Evolutionary conservation across 2,113 vertebrate species (phyloP), one percentile per base, ranked within the genome.

Genomic region (Lanius collurio): DNA sequence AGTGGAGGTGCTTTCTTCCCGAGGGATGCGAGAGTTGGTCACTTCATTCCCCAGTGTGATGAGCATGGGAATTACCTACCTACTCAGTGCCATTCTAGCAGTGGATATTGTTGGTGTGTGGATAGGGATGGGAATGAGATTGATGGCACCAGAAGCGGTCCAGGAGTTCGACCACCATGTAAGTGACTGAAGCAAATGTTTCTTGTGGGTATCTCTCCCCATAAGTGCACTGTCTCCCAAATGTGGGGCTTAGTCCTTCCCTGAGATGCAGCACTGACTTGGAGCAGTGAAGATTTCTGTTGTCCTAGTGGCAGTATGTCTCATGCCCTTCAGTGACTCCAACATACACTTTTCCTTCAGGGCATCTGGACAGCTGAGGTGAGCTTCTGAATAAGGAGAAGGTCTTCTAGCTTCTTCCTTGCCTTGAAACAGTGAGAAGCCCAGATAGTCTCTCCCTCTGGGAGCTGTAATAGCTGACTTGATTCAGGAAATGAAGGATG

Each of bases 61-160:
- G 97, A 98, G 22, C 97, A 98, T 1, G 99, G 99, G 2, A 97
- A 97, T 64, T 99, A 99, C 8, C 65, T 92, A 13, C 98, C 99
- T 52, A 98, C 97, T 30, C 99, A 99, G 96, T 99, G 99, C 95
- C 99, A 99, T 8, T 46, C 91, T 59, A 96, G 97, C 97, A 97
- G 91, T 1, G 98, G 98, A 6, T 97, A 99, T 73, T 99, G 99
- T 82, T 99, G 99, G 99, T 99, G 99, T 6, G 99, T 99, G 94
- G 98, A 99, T 81, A 94, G 96, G 7, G 96, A 98, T 0, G 99
- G 99, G 47, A 98, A 98, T 10, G 99, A 99, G 95, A 97, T 99
- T 65, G 97, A 97, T 10, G 99, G 98, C 63, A 99, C 98, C 60
- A 98, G 98, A 75, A 98, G 98, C 0, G 93, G 96, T 9, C 97